These are phyloP conservation scores for Leucania comma DNA, from an alignment of 2,888 invertebrate species.

Conservation along the genomic window DNA sequence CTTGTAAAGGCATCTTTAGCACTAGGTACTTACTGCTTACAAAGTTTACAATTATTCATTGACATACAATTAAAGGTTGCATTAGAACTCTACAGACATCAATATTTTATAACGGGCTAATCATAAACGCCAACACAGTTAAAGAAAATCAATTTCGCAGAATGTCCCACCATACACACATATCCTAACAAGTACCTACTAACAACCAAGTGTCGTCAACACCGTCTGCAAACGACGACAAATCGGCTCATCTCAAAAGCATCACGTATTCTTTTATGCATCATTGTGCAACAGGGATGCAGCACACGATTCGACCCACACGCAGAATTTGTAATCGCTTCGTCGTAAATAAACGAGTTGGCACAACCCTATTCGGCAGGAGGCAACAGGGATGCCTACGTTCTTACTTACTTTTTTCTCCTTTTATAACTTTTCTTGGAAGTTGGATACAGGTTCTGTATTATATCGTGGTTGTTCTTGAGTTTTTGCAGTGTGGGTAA, in stretches of 20 bases:
- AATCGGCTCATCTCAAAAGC: conserved; percentile 78
- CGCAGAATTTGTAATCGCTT: conserved; percentile 68
- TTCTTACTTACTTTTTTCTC: conserved; percentile 37
- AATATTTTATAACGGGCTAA: background rate
- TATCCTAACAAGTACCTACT: conserved; percentile 18
- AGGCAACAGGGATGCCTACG: conserved; percentile 60
- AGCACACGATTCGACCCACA: conserved; percentile 66
- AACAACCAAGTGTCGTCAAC: conserved; percentile 39
- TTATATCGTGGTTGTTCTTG: conserved; percentile 23
- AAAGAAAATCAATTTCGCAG: conserved; percentile 13
- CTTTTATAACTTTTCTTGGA: conserved; percentile 49
- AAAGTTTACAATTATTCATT: no score
- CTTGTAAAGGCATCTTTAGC: no score
- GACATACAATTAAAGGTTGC: background rate
- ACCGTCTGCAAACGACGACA: conserved; percentile 59
- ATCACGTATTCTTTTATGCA: conserved; percentile 73
- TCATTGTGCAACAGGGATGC: conserved; percentile 77
- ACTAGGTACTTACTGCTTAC: no score
- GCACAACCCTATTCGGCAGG: conserved; percentile 62
- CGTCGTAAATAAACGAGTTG: conserved; percentile 65
- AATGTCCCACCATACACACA: conserved; percentile 18
- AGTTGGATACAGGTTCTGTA: conserved; percentile 50
- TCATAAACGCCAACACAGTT: conserved; percentile 1
- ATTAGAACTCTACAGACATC: background rate
- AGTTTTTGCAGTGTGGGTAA: conserved; percentile 47